Evolutionary conservation across 2,888 invertebrate genomes (phyloP), one percentile per base, ranked within the genome.

Genomic region (Amiota mariae): DNA sequence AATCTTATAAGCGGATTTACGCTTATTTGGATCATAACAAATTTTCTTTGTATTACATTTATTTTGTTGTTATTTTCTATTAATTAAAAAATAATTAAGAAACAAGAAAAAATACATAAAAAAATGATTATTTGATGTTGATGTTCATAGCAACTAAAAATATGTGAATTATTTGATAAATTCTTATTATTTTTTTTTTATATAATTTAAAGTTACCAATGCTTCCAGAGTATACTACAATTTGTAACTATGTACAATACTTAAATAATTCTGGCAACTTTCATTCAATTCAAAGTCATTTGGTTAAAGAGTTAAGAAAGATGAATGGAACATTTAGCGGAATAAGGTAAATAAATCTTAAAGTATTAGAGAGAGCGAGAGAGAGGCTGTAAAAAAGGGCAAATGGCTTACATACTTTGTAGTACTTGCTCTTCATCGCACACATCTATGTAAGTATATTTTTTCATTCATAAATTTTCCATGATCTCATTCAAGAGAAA

Each of bases 381-480:
- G 54, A n/a, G 1, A 54, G n/a, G 36, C 36, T n/a, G 8, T 13
- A n/a, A 36, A 63, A 63, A 46, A 54, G 54, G 54, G 1, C 12
- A n/a, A 54, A 54, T n/a, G n/a, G n/a, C 3, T 4, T 12, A 54
- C 54, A 10, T 12, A 54, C 2, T 54, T 54, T 8, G 8, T n/a
- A 54, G 54, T 54, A 54, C 54, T 12, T 54, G 54, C 54, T 8
- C 13, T n/a, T 12, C 54, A 54, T 54, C 13, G 4, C n/a, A n/a
- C n/a, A n/a, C n/a, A n/a, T n/a, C n/a, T n/a, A n/a, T n/a, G n/a
- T n/a, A n/a, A n/a, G n/a, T 48, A 15, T 13, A 59, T 59, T 15
- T 59, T 59, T 68, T 51, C 51, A 68, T 68, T 68, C 67, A 68
- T 68, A 68, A 68, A 68, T 68, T 66, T 68, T 68, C 20, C n/a